Evolutionary conservation across 2,113 vertebrate genomes (phyloP), one percentile per base, ranked within the genome.

Genomic region (Myxocyprinus asiaticus): DNA sequence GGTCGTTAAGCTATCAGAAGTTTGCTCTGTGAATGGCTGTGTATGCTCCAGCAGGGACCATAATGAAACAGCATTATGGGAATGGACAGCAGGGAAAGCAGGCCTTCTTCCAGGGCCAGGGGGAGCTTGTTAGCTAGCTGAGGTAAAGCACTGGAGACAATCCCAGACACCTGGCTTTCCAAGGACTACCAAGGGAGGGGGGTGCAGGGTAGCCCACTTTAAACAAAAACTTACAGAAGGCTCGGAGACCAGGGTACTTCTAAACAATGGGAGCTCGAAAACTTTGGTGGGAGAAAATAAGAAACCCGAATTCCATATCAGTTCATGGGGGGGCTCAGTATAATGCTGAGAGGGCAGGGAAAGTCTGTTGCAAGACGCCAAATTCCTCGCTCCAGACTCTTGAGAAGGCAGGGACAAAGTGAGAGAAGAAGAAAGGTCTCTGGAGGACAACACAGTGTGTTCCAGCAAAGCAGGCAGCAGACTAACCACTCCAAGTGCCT

Each of bases 81-180:
- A 91, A 70, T 85, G 85, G 77, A 71, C 58, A 59, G 59, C 22
- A 47, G 77, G 68, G 81, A 72, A 61, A 10, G 64, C 9, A 65
- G 92, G 12, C 68, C 64, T 75, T 74, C 66, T 53, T 61, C 59
- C 68, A 7, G 64, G 88, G 78, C 87, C 90, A 90, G 86, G 87
- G 87, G 86, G 92, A 91, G 91, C 89, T 94, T 93, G 92, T 79
- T 87, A 87, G 78, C 78, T 17, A 72, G 77, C 73, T 66, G 33
- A 69, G 58, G 67, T 59, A 86, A 79, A 7, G 81, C 84, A 79
- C 81, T 92, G 91, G 87, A 94, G 93, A 91, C 91, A 90, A 90
- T 92, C 90, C 89, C 90, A 87, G 90, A 90, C 93, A 94, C 92
- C 94, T 94, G 93, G 91, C 85, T 92, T 93, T 90, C 89, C 88